Evolutionary conservation across 2,888 invertebrate species (phyloP).

Genomic region (Harpalus rubripes): DNA sequence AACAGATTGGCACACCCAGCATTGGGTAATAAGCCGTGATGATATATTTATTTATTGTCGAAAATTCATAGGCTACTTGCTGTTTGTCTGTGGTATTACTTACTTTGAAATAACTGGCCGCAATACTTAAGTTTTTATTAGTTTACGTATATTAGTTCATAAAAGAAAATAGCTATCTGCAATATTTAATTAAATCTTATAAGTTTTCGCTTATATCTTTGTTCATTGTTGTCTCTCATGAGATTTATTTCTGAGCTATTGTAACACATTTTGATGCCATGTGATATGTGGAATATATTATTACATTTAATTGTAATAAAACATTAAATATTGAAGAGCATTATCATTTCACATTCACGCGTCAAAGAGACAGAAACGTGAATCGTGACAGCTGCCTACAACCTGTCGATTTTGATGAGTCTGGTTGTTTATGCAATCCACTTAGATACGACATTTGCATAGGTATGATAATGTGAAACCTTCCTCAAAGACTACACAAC

Average conservation of each 20-base stretch:
- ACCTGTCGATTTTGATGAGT: not conserved
- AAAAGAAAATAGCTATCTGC: too few relatives aligned
- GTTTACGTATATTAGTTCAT: too few relatives aligned
- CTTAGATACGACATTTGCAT: not conserved
- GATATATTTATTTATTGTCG: too few relatives aligned
- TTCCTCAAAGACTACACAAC: conserved; percentile 1
- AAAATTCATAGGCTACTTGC: too few relatives aligned
- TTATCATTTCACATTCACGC: not conserved
- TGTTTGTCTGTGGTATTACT: too few relatives aligned
- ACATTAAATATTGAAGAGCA: not conserved
- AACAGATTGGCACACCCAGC: too few relatives aligned
- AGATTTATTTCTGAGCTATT: not conserved
- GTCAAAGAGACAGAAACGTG: not conserved
- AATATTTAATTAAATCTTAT: too few relatives aligned
- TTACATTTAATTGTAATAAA: not conserved
- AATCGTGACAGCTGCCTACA: not conserved
- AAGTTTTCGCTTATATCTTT: too few relatives aligned
- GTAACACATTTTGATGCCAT: not conserved
- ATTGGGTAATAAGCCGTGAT: too few relatives aligned
- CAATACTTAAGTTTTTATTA: too few relatives aligned
- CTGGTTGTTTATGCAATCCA: not conserved
- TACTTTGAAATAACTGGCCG: too few relatives aligned
- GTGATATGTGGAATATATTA: not conserved
- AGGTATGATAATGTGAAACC: not conserved
- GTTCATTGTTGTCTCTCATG: too few relatives aligned